Base-by-base conservation (phyloP, 2,797 vertebrate species). In the Loris lydekkerianus region DNA sequence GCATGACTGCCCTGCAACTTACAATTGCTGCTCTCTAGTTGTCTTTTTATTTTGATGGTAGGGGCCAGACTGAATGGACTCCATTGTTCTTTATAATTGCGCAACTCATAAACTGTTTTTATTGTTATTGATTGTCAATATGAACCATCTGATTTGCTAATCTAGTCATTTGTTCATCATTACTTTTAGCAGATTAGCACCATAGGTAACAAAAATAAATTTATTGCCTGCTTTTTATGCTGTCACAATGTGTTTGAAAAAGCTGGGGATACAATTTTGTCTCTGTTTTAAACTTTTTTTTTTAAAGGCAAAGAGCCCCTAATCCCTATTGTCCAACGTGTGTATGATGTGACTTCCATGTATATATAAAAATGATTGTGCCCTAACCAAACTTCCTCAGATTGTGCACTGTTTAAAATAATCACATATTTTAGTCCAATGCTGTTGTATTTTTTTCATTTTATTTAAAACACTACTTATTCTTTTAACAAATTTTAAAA, bases 401-500 rank as follows among this genome's bases (percentile, higher is more conserved):
- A 98, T 97, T 98, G 99, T 99, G 99, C 99, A 99, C 99, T 99
- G 99, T 99, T 99, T 99, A 97, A 98, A 98, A 98, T 98, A 98
- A 97, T 98, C 98, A 98, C 97, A 96, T 99, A 98, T 98, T 98
- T 98, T 99, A 99, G 99, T 98, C 98, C 80, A 91, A 98, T 98
- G 95, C 98, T 98, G 97, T 97, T 98, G 96, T 96, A 97, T 98
- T 98, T 98, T 98, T 99, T 96, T 72, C 96, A 96, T 97, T 98
- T 98, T 98, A 98, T 98, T 99, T 99, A 98, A 98, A 98, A 98
- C 98, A 98, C 98, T 98, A 98, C 97, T 5, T 97, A 96, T 94
- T 97, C 93, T 89, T 97, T 96, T 96, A 95, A 98, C 92, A 96
- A 93, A 94, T 97, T 97, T 98, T 96, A 97, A 97, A 98, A 95